These are phyloP conservation scores for Cecidostiba fungosa DNA, from an alignment of 2,888 invertebrate species.

Conservation along the genomic window DNA sequence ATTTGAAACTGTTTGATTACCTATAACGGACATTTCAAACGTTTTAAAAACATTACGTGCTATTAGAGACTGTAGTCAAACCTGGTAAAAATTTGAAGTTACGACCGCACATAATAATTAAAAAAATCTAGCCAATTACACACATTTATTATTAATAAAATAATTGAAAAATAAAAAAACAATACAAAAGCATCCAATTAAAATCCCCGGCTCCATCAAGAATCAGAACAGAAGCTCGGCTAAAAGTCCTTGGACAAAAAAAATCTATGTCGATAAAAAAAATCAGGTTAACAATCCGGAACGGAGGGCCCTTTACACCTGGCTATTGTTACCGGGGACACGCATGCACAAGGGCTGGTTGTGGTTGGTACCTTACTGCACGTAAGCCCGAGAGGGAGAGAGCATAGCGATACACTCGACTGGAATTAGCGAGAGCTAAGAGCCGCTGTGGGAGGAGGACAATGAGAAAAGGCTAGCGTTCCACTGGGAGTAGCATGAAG, in stretches of 20 bases:
- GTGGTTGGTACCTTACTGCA: too few relatives aligned
- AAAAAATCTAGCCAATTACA: too few relatives aligned
- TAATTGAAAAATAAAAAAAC: not conserved
- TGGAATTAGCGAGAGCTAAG: constrained; percentile 6
- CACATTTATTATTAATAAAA: too few relatives aligned
- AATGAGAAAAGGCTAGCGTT: not conserved
- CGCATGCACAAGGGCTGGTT: too few relatives aligned
- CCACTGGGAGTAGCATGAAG: not conserved
- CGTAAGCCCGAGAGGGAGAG: not conserved
- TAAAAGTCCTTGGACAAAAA: not conserved
- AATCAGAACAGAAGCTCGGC: not conserved
- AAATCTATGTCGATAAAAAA: not conserved
- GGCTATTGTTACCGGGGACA: not conserved
- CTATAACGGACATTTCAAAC: too few relatives aligned
- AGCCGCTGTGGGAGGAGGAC: not conserved
- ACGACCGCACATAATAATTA: too few relatives aligned
- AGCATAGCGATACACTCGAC: not conserved
- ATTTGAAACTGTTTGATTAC: too few relatives aligned
- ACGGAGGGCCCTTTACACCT: not conserved
- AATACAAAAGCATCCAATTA: not conserved
- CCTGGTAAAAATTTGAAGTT: too few relatives aligned
- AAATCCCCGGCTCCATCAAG: not conserved
- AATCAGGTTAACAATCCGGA: not conserved
- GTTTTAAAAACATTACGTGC: too few relatives aligned
- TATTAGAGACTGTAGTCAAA: too few relatives aligned